These are phyloP conservation scores for Apamea crenata DNA, from an alignment of 2,888 invertebrate species.

Conservation along the genomic window DNA sequence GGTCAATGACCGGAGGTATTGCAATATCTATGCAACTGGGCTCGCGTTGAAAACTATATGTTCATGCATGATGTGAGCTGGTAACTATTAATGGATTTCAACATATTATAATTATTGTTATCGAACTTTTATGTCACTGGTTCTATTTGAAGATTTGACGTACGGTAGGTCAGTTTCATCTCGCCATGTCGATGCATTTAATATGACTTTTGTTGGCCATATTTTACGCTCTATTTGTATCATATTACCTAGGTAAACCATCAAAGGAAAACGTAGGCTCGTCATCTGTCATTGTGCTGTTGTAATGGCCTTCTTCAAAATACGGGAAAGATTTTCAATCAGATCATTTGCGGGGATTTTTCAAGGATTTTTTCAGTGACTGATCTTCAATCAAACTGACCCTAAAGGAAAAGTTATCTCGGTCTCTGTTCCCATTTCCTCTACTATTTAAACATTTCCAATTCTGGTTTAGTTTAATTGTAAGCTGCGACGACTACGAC, in stretches of 20 bases:
- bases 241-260: neutral
- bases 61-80: slow-evolving; percentile 57
- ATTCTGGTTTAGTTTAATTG: neutral
- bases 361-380: neutral
- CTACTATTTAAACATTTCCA: neutral
- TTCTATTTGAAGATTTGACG: slow-evolving; percentile 3
- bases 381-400: neutral
- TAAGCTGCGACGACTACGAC: neutral
- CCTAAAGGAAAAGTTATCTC: neutral
- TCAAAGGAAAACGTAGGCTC: neutral
- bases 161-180: slow-evolving; percentile 24
- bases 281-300: neutral
- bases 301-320: neutral
- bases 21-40: slow-evolving; percentile 71
- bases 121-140: slow-evolving; percentile 18
- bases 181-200: neutral
- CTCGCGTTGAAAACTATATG: slow-evolving; percentile 57
- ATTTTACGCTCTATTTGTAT: neutral
- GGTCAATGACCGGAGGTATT: slow-evolving; percentile 77
- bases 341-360: neutral
- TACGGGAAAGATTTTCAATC: neutral
- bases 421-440: neutral
- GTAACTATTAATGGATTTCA: slow-evolving; percentile 55
- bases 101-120: slow-evolving; percentile 34
- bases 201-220: neutral